Conservation (phyloP, 2,888 invertebrate species). For the Scaptomyza parva region DNA sequence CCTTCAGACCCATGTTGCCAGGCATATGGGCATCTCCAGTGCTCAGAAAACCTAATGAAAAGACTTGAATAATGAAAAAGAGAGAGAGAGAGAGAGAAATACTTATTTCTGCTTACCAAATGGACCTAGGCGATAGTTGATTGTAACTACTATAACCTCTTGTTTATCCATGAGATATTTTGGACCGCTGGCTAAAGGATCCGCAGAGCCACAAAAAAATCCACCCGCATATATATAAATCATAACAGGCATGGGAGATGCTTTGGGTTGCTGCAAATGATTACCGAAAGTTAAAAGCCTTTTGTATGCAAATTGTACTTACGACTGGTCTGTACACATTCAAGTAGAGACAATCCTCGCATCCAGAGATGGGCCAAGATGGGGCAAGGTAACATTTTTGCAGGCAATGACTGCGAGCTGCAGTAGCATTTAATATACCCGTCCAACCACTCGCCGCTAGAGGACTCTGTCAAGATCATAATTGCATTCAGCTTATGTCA, state of each 20-base stretch:
- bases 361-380: conserved; percentile 78
- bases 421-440: conserved; percentile 73
- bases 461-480: conserved; percentile 74
- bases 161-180: conserved; percentile 85
- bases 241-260: conserved; percentile 83
- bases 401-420: conserved; percentile 83
- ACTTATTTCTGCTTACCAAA: conserved; percentile 57
- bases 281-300: background rate
- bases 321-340: conserved; percentile 85
- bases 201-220: conserved; percentile 84
- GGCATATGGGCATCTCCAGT: conserved; percentile 84
- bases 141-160: conserved; percentile 83
- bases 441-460: conserved; percentile 66
- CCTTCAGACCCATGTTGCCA: conserved; percentile 85
- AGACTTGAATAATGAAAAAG: background rate
- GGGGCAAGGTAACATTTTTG: conserved; percentile 84
- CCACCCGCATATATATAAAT: conserved; percentile 86
- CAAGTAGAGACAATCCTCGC: conserved; percentile 86
- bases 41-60: conserved; percentile 82
- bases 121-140: conserved; percentile 83
- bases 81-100: too few species aligned
- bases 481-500: background rate
- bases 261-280: conserved; percentile 18
- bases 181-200: conserved; percentile 83
- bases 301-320: conserved; percentile 6